Percentiles rank a stretch among this genome's conserved stretches.
Conservation (phyloP, 2,888 invertebrate species). For the Apamea anceps region DNA sequence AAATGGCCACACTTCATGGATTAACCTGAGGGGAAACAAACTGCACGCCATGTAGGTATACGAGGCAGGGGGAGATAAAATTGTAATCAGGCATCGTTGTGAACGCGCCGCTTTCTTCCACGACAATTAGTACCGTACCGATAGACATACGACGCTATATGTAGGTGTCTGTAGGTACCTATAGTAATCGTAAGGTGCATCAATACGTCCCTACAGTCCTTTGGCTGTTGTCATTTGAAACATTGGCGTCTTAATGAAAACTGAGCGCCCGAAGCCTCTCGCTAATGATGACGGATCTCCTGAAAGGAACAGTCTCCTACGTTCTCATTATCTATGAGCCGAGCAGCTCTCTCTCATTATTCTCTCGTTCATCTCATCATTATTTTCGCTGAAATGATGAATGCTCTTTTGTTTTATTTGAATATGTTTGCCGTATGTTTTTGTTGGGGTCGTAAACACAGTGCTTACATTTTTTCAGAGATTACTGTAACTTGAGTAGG, state of each 20-base stretch:
- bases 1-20: slow-evolving; percentile 40
- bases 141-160: slow-evolving; percentile 16
- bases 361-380: slow-evolving; percentile 75
- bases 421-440: slow-evolving; percentile 52
- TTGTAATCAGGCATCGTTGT: slow-evolving; percentile 53
- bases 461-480: not conserved
- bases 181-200: slow-evolving; percentile 70
- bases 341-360: slow-evolving; percentile 79
- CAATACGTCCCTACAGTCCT: slow-evolving; percentile 71
- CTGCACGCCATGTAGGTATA: slow-evolving; percentile 31
- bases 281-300: slow-evolving; percentile 88
- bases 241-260: slow-evolving; percentile 87
- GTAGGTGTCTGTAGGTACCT: slow-evolving; percentile 9
- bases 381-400: slow-evolving; percentile 75
- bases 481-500: not conserved
- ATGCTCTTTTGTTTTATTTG: slow-evolving; percentile 71
- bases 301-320: slow-evolving; percentile 83
- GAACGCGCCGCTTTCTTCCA: slow-evolving; percentile 49
- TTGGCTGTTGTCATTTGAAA: slow-evolving; percentile 81
- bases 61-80: slow-evolving; percentile 56
- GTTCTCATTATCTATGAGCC: slow-evolving; percentile 85
- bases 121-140: slow-evolving; percentile 51
- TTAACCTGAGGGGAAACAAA: slow-evolving; percentile 47
- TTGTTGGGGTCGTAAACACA: slow-evolving; percentile 33
- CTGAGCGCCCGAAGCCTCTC: slow-evolving; percentile 81